These are phyloP conservation scores for Montipora capricornis DNA, from an alignment of 64 coral and sea anemone genomes.

Conservation along the genomic window DNA sequence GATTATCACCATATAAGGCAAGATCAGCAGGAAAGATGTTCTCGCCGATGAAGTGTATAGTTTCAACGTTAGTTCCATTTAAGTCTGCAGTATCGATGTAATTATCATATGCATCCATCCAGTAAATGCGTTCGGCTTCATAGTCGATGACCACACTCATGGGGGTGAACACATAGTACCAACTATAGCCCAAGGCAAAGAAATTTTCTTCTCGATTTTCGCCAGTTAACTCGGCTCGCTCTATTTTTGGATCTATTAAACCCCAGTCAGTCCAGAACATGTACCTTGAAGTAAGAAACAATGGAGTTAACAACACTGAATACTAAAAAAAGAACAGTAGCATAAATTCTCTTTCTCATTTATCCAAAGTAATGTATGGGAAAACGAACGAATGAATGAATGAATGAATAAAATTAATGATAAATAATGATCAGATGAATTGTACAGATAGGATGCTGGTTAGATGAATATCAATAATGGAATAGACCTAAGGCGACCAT, in stretches of 20 bases:
- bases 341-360: too few species aligned
- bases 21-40: constrained; percentile 48
- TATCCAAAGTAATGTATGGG: too few species aligned
- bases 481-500: too few species aligned
- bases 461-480: too few species aligned
- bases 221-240: constrained; percentile 54
- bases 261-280: constrained; percentile 70
- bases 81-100: constrained; percentile 52
- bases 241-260: constrained; percentile 24
- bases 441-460: too few species aligned
- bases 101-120: constrained; percentile 31
- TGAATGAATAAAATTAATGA: too few species aligned
- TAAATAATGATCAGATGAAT: too few species aligned
- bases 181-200: background rate
- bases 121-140: constrained; percentile 12
- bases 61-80: background rate
- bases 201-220: constrained; percentile 15
- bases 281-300: background rate
- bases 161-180: background rate
- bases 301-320: too few species aligned
- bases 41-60: background rate
- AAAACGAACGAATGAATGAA: too few species aligned
- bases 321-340: too few species aligned
- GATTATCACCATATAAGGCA: constrained; percentile 19
- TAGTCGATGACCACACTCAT: constrained; percentile 55